Conservation (phyloP, 2,113 vertebrate species). For the Takifugu flavidus region DNA sequence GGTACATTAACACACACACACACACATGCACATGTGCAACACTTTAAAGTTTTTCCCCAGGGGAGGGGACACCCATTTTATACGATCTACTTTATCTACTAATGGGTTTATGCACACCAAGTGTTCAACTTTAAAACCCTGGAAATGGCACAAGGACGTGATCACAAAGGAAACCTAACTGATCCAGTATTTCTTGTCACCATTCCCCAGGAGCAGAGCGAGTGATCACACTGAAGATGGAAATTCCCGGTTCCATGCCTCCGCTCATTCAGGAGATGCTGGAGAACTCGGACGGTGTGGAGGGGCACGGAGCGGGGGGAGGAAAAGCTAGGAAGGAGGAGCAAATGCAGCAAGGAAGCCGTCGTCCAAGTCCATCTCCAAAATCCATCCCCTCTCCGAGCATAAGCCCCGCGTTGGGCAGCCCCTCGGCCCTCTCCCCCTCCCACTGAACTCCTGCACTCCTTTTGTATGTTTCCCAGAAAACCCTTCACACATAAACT, state of each 20-base stretch:
- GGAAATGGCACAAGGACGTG: neutral
- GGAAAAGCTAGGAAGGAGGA: slow-evolving; percentile 32
- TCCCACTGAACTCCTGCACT: slow-evolving; percentile 27
- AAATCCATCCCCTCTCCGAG: slow-evolving; percentile 71
- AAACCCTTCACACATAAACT: neutral
- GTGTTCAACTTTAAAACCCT: neutral
- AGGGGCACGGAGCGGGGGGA: slow-evolving; percentile 49
- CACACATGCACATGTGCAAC: neutral
- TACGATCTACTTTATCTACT: too few relatives aligned
- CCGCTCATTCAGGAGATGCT: slow-evolving; percentile 79
- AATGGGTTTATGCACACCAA: neutral
- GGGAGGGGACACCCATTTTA: too few relatives aligned
- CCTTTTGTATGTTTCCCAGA: neutral
- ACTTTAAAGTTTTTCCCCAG: neutral
- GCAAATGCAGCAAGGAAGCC: slow-evolving; percentile 50
- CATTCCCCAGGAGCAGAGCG: slow-evolving; percentile 70
- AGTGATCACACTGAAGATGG: slow-evolving; percentile 77
- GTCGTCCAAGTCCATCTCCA: slow-evolving; percentile 79
- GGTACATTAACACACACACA: slow-evolving; percentile 46
- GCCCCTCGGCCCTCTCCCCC: slow-evolving; percentile 72
- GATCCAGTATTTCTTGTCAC: neutral
- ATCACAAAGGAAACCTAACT: neutral
- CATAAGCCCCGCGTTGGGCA: slow-evolving; percentile 80
- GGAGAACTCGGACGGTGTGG: slow-evolving; percentile 75
- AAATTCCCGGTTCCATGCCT: slow-evolving; percentile 76